phyloP scores from a whole-genome alignment of 2,113 vertebrate genomes.

The Emydocephalus ijimae region DNA sequence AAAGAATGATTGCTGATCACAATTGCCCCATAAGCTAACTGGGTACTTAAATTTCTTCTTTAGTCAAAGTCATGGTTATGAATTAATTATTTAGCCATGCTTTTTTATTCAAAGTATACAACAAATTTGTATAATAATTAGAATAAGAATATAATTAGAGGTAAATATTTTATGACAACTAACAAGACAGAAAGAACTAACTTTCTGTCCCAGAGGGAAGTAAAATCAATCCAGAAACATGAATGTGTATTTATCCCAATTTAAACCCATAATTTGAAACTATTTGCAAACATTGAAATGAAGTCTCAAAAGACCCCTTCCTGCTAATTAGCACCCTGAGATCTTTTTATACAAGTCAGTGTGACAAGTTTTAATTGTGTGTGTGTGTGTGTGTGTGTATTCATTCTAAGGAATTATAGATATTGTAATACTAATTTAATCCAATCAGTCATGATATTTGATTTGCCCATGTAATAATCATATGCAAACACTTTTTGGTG shows the following conservation, averaged over 20 bases:
- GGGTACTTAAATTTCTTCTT: not conserved
- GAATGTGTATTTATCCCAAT: not conserved
- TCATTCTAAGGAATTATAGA: not conserved
- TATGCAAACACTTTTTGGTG: not conserved
- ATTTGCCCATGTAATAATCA: slow-evolving; percentile 28
- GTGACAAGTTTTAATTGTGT: slow-evolving; percentile 21
- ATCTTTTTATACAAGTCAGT: not conserved
- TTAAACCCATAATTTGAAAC: not conserved
- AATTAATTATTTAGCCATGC: not conserved
- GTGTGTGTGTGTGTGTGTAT: not conserved
- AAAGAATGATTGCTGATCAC: not conserved
- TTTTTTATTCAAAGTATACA: not conserved
- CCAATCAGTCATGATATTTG: not conserved
- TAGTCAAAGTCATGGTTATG: not conserved
- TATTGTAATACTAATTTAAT: not conserved
- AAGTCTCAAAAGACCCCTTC: not conserved
- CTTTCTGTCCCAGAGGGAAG: not conserved
- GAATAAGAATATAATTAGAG: not conserved
- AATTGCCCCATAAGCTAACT: not conserved
- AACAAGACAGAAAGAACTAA: not conserved
- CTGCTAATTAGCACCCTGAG: slow-evolving; percentile 9
- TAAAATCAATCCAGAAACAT: not conserved
- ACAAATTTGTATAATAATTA: not conserved
- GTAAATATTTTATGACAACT: not conserved
- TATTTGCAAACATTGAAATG: not conserved